These are phyloP conservation scores for Oriolus oriolus DNA, from an alignment of 2,113 vertebrate species.

Conservation along the genomic window DNA sequence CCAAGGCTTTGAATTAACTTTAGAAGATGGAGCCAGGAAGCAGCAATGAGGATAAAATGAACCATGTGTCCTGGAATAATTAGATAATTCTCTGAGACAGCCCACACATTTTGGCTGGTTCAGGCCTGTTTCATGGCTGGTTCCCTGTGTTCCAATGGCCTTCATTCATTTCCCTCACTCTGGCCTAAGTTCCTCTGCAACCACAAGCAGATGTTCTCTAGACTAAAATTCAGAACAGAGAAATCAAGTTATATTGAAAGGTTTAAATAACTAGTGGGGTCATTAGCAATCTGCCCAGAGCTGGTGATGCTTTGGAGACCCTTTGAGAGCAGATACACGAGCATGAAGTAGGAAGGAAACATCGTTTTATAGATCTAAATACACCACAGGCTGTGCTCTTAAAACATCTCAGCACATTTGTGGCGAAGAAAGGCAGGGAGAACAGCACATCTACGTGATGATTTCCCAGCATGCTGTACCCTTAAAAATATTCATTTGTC, in stretches of 20 bases:
- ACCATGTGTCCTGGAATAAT: conserved; percentile 16
- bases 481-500: not conserved
- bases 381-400: not conserved
- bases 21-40: conserved; percentile 5
- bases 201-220: conserved; percentile 23
- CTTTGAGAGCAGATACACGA: not conserved
- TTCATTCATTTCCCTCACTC: not conserved
- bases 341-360: not conserved
- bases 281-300: not conserved
- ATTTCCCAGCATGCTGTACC: not conserved
- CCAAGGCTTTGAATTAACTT: not conserved
- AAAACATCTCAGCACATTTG: not conserved
- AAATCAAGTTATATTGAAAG: not conserved
- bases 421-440: not conserved
- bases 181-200: not conserved
- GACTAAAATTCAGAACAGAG: not conserved
- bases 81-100: conserved; percentile 2
- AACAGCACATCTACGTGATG: not conserved
- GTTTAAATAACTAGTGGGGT: not conserved
- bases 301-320: not conserved
- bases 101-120: conserved; percentile 14
- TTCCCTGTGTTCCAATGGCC: not conserved
- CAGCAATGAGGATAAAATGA: not conserved
- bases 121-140: not conserved
- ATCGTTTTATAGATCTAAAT: not conserved